phyloP scores from a whole-genome alignment of 2,797 vertebrate genomes.

The Paratrypauchen microcephalus region DNA sequence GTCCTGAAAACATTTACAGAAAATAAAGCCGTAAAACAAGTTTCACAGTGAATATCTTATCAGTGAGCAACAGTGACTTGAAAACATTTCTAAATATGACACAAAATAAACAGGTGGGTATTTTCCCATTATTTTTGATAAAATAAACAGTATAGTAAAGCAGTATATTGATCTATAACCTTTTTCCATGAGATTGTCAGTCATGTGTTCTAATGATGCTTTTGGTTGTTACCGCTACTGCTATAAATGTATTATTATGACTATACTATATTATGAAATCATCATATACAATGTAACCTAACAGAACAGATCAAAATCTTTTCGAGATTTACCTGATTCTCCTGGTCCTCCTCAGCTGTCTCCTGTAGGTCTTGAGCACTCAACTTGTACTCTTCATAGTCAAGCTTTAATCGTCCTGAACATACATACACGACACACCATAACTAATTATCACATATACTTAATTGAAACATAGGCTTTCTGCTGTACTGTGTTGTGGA shows the following conservation, averaged over 20 bases:
- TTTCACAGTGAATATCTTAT: neutral
- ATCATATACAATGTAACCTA: neutral
- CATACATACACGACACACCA: conserved; percentile 22
- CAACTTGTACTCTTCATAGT: conserved; percentile 51
- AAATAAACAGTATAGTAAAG: neutral
- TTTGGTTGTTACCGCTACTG: too few relatives aligned
- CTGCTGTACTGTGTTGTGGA: too few relatives aligned
- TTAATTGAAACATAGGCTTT: too few relatives aligned
- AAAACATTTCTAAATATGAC: neutral
- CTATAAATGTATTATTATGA: too few relatives aligned
- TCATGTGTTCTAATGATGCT: too few relatives aligned
- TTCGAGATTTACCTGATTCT: conserved; percentile 38
- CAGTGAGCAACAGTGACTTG: neutral
- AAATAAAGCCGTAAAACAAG: neutral
- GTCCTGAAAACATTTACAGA: conserved; percentile 35
- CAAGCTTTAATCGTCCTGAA: conserved; percentile 32
- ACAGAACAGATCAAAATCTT: neutral
- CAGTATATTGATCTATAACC: too few relatives aligned
- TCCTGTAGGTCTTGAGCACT: conserved; percentile 42
- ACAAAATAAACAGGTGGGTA: neutral
- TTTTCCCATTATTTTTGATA: neutral
- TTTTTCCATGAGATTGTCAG: too few relatives aligned
- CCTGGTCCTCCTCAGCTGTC: conserved; percentile 19
- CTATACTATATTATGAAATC: too few relatives aligned
- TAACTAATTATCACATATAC: neutral